Conservation (phyloP, 2,113 vertebrate genomes). For the Crotalus tigris region DNA sequence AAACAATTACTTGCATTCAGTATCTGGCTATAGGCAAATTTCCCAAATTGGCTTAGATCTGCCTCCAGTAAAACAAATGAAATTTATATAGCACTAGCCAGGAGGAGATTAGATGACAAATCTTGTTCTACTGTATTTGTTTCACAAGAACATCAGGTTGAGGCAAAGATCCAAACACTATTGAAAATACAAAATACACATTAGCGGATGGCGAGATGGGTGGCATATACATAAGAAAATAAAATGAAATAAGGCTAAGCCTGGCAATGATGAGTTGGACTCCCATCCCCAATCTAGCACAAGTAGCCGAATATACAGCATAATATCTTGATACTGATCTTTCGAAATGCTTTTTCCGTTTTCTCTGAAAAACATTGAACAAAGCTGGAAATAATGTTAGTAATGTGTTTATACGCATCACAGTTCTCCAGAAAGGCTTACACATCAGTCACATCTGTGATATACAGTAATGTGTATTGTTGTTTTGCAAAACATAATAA, state of each 20-base stretch:
- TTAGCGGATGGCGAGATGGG: background rate
- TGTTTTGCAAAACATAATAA: background rate
- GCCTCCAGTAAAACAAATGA: background rate
- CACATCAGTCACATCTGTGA: background rate
- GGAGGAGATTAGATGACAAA: background rate
- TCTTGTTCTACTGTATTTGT: background rate
- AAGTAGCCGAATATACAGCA: background rate
- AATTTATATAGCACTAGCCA: background rate
- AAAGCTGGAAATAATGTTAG: background rate
- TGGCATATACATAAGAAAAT: background rate
- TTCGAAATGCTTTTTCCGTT: background rate
- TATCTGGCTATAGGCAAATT: background rate
- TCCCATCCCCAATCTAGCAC: background rate
- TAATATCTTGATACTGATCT: background rate
- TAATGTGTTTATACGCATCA: background rate
- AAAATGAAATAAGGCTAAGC: background rate
- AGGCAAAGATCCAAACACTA: background rate
- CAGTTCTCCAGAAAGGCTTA: background rate
- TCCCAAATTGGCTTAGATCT: background rate
- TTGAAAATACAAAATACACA: background rate
- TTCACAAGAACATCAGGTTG: background rate
- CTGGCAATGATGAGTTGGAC: background rate
- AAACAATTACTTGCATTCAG: background rate
- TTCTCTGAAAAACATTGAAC: background rate
- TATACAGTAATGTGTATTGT: background rate